A percentile compares a stretch with the other conserved stretches of the same genome.
Conservation (phyloP, 2,888 invertebrate genomes). For the Drosophila ezoana region DNA sequence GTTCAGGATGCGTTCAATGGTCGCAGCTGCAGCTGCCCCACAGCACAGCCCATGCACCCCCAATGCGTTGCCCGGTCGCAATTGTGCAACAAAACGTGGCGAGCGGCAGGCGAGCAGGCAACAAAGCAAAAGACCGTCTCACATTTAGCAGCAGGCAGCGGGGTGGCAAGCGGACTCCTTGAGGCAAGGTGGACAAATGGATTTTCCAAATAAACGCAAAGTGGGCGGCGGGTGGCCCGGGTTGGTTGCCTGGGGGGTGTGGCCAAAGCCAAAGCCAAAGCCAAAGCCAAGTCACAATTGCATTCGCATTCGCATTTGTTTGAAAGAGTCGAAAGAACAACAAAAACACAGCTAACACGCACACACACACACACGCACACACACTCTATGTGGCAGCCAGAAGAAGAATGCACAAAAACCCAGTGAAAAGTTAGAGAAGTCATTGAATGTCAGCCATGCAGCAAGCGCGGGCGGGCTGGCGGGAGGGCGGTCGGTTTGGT, state of each 20-base stretch:
- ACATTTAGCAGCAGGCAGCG: slow-evolving; percentile 30
- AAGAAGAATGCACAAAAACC: slow-evolving; percentile 64
- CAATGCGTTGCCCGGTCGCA: slow-evolving; percentile 44
- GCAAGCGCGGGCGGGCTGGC: slow-evolving; percentile 36
- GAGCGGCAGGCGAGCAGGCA: slow-evolving; percentile 52
- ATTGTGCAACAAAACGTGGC: slow-evolving; percentile 69
- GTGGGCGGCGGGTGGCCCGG: slow-evolving; percentile 3
- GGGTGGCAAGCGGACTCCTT: slow-evolving; percentile 32
- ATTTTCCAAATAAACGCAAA: slow-evolving; percentile 71
- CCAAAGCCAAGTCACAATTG: slow-evolving; percentile 55
- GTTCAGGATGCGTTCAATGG: slow-evolving; percentile 10
- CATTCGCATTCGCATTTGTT: slow-evolving; percentile 69
- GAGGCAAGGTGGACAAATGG: slow-evolving; percentile 74
- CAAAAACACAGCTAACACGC: slow-evolving; percentile 45
- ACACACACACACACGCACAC: slow-evolving; percentile 10
- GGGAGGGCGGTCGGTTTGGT: background rate
- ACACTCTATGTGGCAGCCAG: slow-evolving; percentile 27
- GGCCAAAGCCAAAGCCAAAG: slow-evolving; percentile 9
- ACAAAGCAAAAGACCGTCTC: slow-evolving; percentile 66
- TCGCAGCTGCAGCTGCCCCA: background rate
- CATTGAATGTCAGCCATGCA: slow-evolving; percentile 80
- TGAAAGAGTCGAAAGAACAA: slow-evolving; percentile 70
- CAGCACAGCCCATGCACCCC: background rate
- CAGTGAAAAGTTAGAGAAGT: slow-evolving; percentile 75
- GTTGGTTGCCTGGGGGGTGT: background rate